A percentile compares a stretch with the other conserved stretches of the same genome.
These are phyloP conservation scores for Petroica traversi DNA, from an alignment of 2,113 vertebrate species.

Conservation along the genomic window DNA sequence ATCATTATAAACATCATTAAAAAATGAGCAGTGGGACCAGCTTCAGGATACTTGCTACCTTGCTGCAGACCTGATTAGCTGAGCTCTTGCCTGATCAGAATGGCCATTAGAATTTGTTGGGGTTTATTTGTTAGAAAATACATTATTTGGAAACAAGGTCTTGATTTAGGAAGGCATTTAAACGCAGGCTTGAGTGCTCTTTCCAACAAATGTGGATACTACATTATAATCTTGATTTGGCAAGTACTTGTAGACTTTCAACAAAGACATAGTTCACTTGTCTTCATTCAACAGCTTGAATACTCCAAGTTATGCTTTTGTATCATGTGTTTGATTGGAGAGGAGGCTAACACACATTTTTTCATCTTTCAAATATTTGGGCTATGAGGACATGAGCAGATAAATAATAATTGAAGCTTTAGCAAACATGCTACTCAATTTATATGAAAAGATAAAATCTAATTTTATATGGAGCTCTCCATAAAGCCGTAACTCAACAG, in stretches of 20 bases:
- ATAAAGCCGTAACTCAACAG: background rate
- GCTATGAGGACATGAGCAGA: background rate
- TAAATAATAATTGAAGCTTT: background rate
- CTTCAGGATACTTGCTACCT: background rate
- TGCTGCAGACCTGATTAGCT: background rate
- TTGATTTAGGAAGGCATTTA: background rate
- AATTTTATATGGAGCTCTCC: background rate
- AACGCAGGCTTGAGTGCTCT: background rate
- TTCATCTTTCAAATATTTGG: background rate
- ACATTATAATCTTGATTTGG: background rate
- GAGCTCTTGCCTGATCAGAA: background rate
- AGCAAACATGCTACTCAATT: background rate
- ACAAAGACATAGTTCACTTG: background rate
- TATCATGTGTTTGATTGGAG: background rate
- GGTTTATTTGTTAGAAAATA: background rate
- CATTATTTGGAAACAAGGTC: background rate
- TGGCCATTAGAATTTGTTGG: background rate
- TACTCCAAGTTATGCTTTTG: background rate
- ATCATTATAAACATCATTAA: slow-evolving; percentile 10
- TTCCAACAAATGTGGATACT: background rate
- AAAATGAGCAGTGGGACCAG: background rate
- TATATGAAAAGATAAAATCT: background rate
- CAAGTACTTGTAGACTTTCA: background rate
- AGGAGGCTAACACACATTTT: background rate
- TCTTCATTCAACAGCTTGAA: background rate